phyloP scores from a whole-genome alignment of 2,888 invertebrate species.

The Mesoligia furuncula region DNA sequence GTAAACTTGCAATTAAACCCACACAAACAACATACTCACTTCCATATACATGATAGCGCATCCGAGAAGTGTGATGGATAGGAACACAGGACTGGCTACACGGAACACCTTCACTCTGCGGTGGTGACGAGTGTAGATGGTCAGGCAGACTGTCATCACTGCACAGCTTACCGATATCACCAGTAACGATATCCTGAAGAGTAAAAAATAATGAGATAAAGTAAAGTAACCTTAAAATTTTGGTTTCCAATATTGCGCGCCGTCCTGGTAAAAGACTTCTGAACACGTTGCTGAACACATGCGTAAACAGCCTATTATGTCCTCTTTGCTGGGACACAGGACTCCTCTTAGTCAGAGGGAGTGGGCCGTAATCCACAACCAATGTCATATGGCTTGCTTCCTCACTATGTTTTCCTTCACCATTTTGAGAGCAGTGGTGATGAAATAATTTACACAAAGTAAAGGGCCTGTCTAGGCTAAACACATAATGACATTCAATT shows the following conservation, averaged over 20 bases:
- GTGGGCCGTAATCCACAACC: not conserved
- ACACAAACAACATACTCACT: conserved; percentile 88
- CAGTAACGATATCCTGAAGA: conserved; percentile 94
- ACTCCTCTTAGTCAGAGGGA: not conserved
- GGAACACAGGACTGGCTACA: conserved; percentile 97
- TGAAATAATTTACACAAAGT: too few relatives aligned
- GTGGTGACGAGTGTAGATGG: conserved; percentile 95
- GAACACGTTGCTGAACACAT: not conserved
- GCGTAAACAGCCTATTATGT: not conserved
- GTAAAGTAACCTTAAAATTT: not conserved
- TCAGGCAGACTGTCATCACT: conserved; percentile 93
- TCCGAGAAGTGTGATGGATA: conserved; percentile 96
- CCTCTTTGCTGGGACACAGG: not conserved
- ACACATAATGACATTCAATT: not conserved
- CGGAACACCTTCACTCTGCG: conserved; percentile 97
- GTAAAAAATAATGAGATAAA: too few relatives aligned
- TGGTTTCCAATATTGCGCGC: not conserved
- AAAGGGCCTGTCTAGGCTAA: too few relatives aligned
- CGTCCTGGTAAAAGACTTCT: not conserved
- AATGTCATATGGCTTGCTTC: too few relatives aligned
- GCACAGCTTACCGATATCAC: conserved; percentile 95
- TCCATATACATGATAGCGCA: conserved; percentile 98
- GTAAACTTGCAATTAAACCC: not conserved
- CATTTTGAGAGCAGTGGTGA: too few relatives aligned
- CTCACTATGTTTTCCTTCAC: not conserved